phyloP scores from a whole-genome alignment of 1,140 invertebrate species.

The Sipha flava region DNA sequence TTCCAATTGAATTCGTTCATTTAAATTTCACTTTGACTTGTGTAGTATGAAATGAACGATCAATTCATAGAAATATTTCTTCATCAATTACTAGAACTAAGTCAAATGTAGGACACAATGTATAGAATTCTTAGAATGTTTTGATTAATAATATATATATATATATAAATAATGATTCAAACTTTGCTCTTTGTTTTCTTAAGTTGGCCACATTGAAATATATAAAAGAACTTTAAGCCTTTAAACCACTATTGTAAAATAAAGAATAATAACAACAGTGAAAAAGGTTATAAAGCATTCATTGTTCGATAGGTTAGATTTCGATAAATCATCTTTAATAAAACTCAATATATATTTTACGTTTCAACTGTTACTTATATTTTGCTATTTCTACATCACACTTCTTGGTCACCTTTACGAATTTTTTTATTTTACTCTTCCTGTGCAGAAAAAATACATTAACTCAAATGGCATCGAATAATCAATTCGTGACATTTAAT shows the following conservation, averaged over 20 bases:
- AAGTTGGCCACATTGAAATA: too few species aligned
- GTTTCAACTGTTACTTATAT: background rate
- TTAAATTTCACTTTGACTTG: too few species aligned
- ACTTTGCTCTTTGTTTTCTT: too few species aligned
- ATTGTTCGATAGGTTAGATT: background rate
- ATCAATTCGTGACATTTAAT: constrained; percentile 34
- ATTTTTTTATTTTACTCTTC: background rate
- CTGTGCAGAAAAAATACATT: too few species aligned
- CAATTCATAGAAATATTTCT: too few species aligned
- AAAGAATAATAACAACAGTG: background rate
- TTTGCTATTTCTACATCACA: background rate
- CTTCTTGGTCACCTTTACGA: background rate
- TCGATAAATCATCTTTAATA: background rate
- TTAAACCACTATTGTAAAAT: background rate
- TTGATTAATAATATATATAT: too few species aligned
- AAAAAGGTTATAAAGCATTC: background rate
- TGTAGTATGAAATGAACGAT: too few species aligned
- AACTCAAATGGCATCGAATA: constrained; percentile 5
- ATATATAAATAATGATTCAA: too few species aligned
- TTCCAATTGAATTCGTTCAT: too few species aligned
- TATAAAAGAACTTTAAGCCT: background rate
- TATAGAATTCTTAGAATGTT: too few species aligned
- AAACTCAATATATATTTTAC: background rate
- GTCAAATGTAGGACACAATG: too few species aligned
- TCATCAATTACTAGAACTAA: too few species aligned